phyloP scores from a whole-genome alignment of 2,888 invertebrate genomes.

The Ceriagrion tenellum region DNA sequence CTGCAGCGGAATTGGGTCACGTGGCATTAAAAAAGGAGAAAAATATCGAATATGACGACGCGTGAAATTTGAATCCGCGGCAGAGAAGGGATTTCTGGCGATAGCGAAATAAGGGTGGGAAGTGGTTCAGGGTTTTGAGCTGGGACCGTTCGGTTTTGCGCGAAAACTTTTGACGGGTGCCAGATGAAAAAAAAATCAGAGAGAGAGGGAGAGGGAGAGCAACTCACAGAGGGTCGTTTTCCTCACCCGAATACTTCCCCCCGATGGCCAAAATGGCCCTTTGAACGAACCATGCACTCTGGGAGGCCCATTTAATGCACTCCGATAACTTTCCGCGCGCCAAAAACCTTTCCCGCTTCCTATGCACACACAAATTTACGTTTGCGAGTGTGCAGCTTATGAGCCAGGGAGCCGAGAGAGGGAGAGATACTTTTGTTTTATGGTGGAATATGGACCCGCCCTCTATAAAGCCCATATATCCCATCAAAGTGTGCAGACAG shows the following conservation, averaged over 20 bases:
- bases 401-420: background rate
- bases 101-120: background rate
- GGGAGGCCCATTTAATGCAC: conserved; percentile 41
- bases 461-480: background rate
- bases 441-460: background rate
- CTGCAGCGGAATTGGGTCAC: background rate
- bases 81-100: background rate
- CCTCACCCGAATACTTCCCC: too few species aligned
- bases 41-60: background rate
- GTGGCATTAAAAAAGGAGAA: background rate
- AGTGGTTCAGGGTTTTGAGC: background rate
- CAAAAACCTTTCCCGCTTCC: background rate
- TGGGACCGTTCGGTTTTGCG: background rate
- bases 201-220: background rate
- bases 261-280: background rate
- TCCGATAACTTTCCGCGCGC: conserved; percentile 26
- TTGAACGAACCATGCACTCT: conserved; percentile 9
- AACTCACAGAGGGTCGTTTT: background rate
- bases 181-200: background rate
- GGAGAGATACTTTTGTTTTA: conserved; percentile 40
- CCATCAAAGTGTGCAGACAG: conserved; percentile 42
- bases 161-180: background rate
- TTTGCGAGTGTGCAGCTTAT: background rate
- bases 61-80: background rate
- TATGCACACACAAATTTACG: background rate